Conservation (phyloP, 1,140 invertebrate species). For the Calliopsis andreniformis region DNA sequence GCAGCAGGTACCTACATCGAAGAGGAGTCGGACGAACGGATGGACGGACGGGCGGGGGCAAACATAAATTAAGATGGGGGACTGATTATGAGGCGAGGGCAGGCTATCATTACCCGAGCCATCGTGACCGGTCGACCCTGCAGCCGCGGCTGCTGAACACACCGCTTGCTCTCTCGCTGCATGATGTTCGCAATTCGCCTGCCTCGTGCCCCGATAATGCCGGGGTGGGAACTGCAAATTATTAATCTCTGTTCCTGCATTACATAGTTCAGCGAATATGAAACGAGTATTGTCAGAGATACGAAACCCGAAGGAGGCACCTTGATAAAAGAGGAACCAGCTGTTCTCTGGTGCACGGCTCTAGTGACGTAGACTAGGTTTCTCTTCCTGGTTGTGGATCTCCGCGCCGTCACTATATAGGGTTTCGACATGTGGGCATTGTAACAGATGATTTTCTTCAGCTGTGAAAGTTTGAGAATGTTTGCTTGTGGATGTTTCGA, state of each 20-base stretch:
- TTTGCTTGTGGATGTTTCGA: too few species aligned
- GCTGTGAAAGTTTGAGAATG: too few species aligned
- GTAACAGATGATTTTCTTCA: too few species aligned
- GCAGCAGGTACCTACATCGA: constrained; percentile 77
- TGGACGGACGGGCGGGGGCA: constrained; percentile 76
- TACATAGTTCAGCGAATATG: constrained; percentile 75
- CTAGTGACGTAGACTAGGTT: constrained; percentile 4
- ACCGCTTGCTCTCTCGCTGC: constrained; percentile 53
- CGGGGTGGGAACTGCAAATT: constrained; percentile 79
- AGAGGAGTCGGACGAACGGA: constrained; percentile 65
- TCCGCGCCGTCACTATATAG: too few species aligned
- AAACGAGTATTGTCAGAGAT: constrained; percentile 74
- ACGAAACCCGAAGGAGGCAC: constrained; percentile 37
- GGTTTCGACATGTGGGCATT: background rate
- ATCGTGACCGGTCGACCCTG: constrained; percentile 80
- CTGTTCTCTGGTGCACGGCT: background rate
- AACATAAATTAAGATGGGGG: constrained; percentile 81
- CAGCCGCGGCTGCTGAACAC: constrained; percentile 74
- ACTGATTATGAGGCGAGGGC: constrained; percentile 80
- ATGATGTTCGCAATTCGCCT: constrained; percentile 69
- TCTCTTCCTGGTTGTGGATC: background rate
- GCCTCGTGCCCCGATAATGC: constrained; percentile 78
- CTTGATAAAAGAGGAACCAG: background rate
- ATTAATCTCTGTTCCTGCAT: constrained; percentile 77
- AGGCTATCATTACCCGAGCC: constrained; percentile 79